Conservation (phyloP, 2,888 invertebrate genomes). For the Poecilus cupreus region DNA sequence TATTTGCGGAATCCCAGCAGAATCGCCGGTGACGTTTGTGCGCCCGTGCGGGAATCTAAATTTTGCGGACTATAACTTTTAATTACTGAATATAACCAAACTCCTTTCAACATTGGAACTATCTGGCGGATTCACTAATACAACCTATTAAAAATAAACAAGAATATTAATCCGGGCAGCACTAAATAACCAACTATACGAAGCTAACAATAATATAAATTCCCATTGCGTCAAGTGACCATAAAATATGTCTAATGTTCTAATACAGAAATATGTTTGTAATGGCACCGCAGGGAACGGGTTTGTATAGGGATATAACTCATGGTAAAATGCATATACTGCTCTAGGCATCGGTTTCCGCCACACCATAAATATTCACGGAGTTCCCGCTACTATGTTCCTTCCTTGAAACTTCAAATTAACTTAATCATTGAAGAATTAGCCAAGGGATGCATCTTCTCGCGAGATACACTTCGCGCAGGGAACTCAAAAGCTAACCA, state of each 20-base stretch:
- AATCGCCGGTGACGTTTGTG: not conserved
- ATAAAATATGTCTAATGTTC: constrained; percentile 51
- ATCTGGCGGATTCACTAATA: not conserved
- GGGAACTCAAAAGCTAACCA: no score
- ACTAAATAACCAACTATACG: constrained; percentile 10
- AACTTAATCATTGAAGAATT: constrained; percentile 9
- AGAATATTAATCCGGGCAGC: constrained; percentile 38
- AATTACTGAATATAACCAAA: constrained; percentile 18
- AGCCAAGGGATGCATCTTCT: not conserved
- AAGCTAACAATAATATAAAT: constrained; percentile 47
- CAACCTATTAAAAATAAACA: constrained; percentile 36
- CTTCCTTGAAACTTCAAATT: constrained; percentile 33
- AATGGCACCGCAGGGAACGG: constrained; percentile 32
- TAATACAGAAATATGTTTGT: constrained; percentile 50
- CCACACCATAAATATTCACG: constrained; percentile 16
- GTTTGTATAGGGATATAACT: constrained; percentile 30
- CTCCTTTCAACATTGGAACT: constrained; percentile 20
- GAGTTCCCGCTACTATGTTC: not conserved
- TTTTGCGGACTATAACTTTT: constrained; percentile 12
- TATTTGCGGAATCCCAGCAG: not conserved
- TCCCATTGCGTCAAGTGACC: constrained; percentile 45
- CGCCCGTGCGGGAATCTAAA: not conserved
- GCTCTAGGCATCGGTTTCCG: constrained; percentile 13
- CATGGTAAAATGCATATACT: constrained; percentile 28
- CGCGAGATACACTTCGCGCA: not conserved